Base-by-base conservation (phyloP, 1,140 invertebrate genomes). In the Cyclina sinensis region DNA sequence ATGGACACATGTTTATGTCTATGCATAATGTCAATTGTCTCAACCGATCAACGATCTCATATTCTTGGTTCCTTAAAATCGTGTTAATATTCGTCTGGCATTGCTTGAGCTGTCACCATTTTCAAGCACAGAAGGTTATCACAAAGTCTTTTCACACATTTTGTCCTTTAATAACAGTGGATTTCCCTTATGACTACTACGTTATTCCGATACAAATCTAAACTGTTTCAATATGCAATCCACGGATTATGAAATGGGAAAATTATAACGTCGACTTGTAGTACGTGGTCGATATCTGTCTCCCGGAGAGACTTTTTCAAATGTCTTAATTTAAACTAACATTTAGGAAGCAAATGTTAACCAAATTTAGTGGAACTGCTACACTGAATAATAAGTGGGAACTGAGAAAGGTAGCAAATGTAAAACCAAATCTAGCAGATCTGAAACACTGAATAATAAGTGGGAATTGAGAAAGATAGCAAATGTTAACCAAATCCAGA, bases 211-310 rank as follows among this genome's bases (percentile, higher is more conserved):
- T 54, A 78, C 74, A 54, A 78, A 78, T 78, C 74, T 78, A 24
- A 4, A 24, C 27, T 78, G 32, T 48, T 46, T 54, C 74, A 35
- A 51, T 78, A 78, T 48, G 74, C 43, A n/a, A 46, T 35, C n/a
- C 48, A 54, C 46, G 27, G 74, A 78, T 78, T 78, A 78, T 51
- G 48, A 48, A 48, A 46, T 51, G 74, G 48, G 74, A 78, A 78
- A 78, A 78, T 78, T 35, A 46, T 78, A 35, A 54, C 54, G 74
- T 78, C 74, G 74, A 78, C 35, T 78, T 54, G 74, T 78, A 51
- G n/a, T 78, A 24, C 32, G 74, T 46, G 46, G 54, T 78, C 74
- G 48, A 78, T 78, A 78, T 51, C 32, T 78, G 30, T 51, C 39
- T 48, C 32, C 74, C 24, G 30, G 46, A 78, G 74, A 27, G 30